Base-by-base conservation (phyloP, 2,797 vertebrate genomes). In the Meda fulgida region DNA sequence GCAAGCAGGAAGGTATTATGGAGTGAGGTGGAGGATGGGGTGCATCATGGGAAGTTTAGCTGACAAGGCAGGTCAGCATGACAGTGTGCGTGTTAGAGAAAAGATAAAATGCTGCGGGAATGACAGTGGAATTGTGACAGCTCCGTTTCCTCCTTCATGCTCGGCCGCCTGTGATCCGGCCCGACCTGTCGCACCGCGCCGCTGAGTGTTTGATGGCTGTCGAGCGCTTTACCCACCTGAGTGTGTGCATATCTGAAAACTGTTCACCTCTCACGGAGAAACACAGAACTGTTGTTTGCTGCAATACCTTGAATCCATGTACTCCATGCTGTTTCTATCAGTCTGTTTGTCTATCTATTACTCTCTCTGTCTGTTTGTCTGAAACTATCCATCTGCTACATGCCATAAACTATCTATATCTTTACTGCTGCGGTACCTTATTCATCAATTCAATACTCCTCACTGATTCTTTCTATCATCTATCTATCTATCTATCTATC, bases 181-280 rank as follows among this genome's bases (percentile, higher is more conserved):
- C 40, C 43, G 73, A 67, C 55, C 78, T 80, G 36, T 80, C 72
- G 73, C 78, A 69, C 78, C 19, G 31, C 72, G 38, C 48, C 38
- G 53, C 53, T 72, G 83, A 84, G 34, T 87, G 85, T 89, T 85
- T 89, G 85, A 89, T 84, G 80, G 75, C 77, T 87, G 88, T 81
- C 63, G 34, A 70, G 48, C 36, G 75, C 71, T 87, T 81, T 72
- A 71, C 11, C 51, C 85, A 85, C 78, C 86, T 86, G 86, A 71
- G 78, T 75, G 81, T 79, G 60, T 84, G 84, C 66, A 77, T 81
- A 70, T 81, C 66, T 87, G 66, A 79, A 72, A 60, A 71, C 38
- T 71, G 66, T 78, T 72, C 38, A 21, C 36, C 75, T 38, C 60
- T 70, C 34, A 29, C 18, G 19, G 6, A 69, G 65, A 70, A 26